Evolutionary conservation across 2,797 vertebrate species (phyloP), one percentile per base, ranked within the genome.

Genomic region (Taenioides sp.): DNA sequence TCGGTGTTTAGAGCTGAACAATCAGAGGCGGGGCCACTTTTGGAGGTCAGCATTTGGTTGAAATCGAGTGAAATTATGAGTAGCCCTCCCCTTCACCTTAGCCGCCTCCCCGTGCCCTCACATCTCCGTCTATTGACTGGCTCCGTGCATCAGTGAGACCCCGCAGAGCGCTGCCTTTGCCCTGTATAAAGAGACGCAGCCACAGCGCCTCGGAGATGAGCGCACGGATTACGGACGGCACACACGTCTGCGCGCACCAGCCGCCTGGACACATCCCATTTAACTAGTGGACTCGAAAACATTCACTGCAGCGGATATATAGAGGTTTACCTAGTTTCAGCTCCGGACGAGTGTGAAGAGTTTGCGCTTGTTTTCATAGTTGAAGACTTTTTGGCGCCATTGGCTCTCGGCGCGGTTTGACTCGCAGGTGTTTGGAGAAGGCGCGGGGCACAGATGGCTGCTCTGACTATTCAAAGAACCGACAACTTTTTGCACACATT

Each of bases 401-500:
- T 73, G 82, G 74, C 60, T 70, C 67, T 75, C 77, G 75, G 78
- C 84, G 82, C 82, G 71, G 86, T 87, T 87, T 80, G 85, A 66
- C 84, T 79, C 81, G 88, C 92, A 91, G 87, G 91, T 91, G 91
- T 86, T 23, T 76, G 73, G 55, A 76, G 81, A 67, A 75, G 79
- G 52, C 84, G 81, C 79, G 66, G 47, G 62, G 84, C 77, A 89
- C 93, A 89, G 88, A 95, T 95, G 95, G 95, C 94, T 92, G 92
- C 94, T 68, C 84, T 95, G 87, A 91, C 93, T 54, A 92, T 94
- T 75, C 92, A 93, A 71, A 94, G 94, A 84, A 92, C 91, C 23
- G 94, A 95, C 80, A 94, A 93, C 87, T 93, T 93, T 88, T 90
- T 95, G 70, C 93, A 94, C 82, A 93, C 92, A 49, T 95, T 95